Evolutionary conservation across 2,113 vertebrate species (phyloP), one percentile per base, ranked within the genome.

Genomic region (Rhipidura dahli): DNA sequence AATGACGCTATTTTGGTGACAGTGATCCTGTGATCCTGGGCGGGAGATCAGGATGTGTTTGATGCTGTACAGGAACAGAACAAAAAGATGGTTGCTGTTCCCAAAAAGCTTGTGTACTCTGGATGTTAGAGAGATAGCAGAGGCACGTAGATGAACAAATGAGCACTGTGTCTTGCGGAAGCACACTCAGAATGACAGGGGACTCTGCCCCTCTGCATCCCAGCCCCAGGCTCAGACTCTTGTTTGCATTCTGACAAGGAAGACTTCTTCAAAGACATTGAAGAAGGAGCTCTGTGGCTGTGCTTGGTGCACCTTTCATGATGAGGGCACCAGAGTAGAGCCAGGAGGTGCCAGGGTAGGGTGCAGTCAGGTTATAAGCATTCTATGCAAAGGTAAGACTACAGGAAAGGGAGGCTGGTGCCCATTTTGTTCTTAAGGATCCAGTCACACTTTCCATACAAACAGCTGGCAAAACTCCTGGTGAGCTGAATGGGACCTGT

Each of bases 191-290:
- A 65, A 28, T 65, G 15, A 26, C 6, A 33, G 16, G 3, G 15
- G 2, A 40, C 9, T 72, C 0, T 0, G 16, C 14, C 9, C 6
- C 17, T 40, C 18, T 1, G 2, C 19, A 37, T 65, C 20, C 22
- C 66, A 35, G 54, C 26, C 11, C 7, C 26, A 72, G 54, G 6
- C 0, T 81, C 37, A 81, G 64, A 42, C 23, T 31, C 83, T 14
- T 63, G 3, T 81, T 73, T 81, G 11, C 28, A 45, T 65, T 42
- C 85, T 54, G 59, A 35, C n/a, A 77, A 77, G 12, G 20, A 81
- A 50, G 33, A n/a, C 6, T 50, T 66, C 30, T 91, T 51, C 28
- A 37, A 57, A 57, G 12, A 37, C 19, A 26, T 23, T 7, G 17
- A 59, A 51, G 42, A 57, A 66, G 22, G 31, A 66, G 13, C 13